Evolutionary conservation across 2,888 invertebrate species (phyloP), one percentile per base, ranked within the genome.

Genomic region (Drosophila anceps): DNA sequence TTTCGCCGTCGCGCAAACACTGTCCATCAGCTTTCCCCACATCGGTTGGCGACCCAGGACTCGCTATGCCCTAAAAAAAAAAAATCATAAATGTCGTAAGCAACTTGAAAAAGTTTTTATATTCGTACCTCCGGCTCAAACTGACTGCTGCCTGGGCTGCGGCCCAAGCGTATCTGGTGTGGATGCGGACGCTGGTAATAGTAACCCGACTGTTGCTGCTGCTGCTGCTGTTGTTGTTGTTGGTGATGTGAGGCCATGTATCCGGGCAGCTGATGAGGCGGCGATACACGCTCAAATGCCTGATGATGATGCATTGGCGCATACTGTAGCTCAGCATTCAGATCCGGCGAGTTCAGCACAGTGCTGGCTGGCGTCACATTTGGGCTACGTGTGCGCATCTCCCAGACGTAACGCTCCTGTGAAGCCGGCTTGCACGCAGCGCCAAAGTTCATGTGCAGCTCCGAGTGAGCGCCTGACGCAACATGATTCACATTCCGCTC

Each of bases 1-100:
- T 96, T 91, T 98, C 97, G 3, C 96, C 96, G 70, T 96, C 96
- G 59, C 95, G 95, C 73, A 96, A 95, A 54, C 92, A 91, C 39
- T 91, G 92, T 0, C 90, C 91, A 31, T 91, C 91, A 4, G 88
- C 91, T 69, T 91, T 91, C 50, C 92, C 92, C 29, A 92, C 86
- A 73, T 93, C 93, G 6, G 92, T 93, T 5, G 92, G 92, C n/a
- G 93, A 93, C 3, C 92, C 92, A 8, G 92, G 93, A 80, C 92
- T 92, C 0, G 92, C 84, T 37, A 91, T 67, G 15, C 90, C 89
- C 84, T 91, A 18, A 7, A 0, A 39, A 24, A 33, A 31, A 1
- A 2, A 27, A 33, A 13, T 24, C 12, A 24, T 37, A 24, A 15
- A 27, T 37, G 24, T 0, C 18, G 18, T 31, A 50, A 12, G 27